Evolutionary conservation across 2,113 vertebrate genomes (phyloP).

Genomic region (Zootoca vivipara): DNA sequence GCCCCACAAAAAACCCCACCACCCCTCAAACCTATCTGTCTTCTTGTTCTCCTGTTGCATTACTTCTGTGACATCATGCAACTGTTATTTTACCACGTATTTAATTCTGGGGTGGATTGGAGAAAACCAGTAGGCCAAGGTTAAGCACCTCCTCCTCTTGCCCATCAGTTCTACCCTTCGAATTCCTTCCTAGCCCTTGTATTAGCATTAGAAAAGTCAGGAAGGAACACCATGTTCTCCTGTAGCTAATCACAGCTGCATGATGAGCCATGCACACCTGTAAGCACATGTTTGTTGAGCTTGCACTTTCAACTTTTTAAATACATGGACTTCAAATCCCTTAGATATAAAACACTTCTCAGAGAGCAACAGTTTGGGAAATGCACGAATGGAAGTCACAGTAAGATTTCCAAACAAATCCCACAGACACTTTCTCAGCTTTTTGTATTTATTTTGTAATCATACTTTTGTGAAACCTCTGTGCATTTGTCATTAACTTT

Average conservation of each 20-base stretch:
- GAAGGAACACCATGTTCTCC: too few relatives aligned
- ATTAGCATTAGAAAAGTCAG: background rate
- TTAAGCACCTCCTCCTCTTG: background rate
- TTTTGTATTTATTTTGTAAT: constrained; percentile 1
- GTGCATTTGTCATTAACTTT: constrained; percentile 29
- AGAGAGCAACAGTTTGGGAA: background rate
- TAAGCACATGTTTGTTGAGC: too few relatives aligned
- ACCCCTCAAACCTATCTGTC: too few relatives aligned
- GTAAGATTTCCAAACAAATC: constrained; percentile 47
- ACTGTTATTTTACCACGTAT: too few relatives aligned
- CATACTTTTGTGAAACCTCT: constrained; percentile 23
- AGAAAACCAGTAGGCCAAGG: background rate
- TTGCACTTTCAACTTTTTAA: background rate
- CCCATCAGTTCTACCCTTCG: background rate
- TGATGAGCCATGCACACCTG: background rate
- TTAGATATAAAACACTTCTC: background rate
- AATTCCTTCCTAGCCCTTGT: background rate
- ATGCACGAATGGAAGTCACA: constrained; percentile 35
- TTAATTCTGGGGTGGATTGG: too few relatives aligned
- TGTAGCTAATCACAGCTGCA: background rate
- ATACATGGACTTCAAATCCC: background rate
- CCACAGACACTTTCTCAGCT: constrained; percentile 49
- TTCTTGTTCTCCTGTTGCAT: too few relatives aligned
- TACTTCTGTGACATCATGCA: too few relatives aligned
- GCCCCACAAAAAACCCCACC: too few relatives aligned